These are phyloP conservation scores for Hippocampus zosterae DNA, from an alignment of 2,113 vertebrate species.

Conservation along the genomic window DNA sequence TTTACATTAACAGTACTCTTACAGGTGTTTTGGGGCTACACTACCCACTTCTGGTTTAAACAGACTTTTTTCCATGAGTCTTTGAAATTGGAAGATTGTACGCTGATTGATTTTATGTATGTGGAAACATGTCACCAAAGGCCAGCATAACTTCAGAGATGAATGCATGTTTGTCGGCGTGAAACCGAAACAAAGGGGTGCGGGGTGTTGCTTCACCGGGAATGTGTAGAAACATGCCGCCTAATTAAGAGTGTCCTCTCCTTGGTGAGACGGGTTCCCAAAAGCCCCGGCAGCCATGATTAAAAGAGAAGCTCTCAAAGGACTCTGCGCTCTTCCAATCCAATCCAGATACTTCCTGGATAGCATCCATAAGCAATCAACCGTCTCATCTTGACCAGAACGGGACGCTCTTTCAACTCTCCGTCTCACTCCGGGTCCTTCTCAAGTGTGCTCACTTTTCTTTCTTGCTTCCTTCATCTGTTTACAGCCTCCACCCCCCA, in stretches of 20 bases:
- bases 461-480: constrained; percentile 48
- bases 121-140: background rate
- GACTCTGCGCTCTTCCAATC: constrained; percentile 56
- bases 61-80: background rate
- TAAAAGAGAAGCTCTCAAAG: constrained; percentile 73
- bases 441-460: constrained; percentile 39
- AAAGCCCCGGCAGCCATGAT: constrained; percentile 66
- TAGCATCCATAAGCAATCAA: constrained; percentile 50
- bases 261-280: constrained; percentile 56
- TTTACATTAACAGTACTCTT: background rate
- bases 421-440: constrained; percentile 33
- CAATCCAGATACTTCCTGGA: constrained; percentile 61
- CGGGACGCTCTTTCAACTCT: constrained; percentile 62
- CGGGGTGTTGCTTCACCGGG: constrained; percentile 60
- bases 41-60: constrained; percentile 1
- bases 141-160: constrained; percentile 2
- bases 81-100: background rate
- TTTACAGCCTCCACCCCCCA: constrained; percentile 6
- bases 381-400: constrained; percentile 65
- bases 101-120: background rate
- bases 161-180: constrained; percentile 23
- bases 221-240: constrained; percentile 61
- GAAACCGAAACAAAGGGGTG: constrained; percentile 35
- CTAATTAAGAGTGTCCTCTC: constrained; percentile 72
- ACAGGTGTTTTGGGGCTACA: background rate